Base-by-base conservation (phyloP, 1,140 invertebrate species). In the Hylyphantes graminicola region DNA sequence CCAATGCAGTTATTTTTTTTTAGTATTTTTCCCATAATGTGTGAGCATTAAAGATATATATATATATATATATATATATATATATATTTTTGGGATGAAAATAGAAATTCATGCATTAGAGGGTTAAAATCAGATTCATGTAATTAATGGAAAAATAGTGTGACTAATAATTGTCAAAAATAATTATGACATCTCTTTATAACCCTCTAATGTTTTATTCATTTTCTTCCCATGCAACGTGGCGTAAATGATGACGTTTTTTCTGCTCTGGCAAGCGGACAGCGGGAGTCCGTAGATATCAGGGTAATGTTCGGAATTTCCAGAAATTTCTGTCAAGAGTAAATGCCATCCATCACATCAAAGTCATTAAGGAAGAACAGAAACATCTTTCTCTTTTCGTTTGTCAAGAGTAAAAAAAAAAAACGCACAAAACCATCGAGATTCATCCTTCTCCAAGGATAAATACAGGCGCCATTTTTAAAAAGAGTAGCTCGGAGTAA, bases 321-420 rank as follows among this genome's bases (percentile, higher is more conserved):
- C 61, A 65, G 63, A 80, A n/a, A 80, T 50, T 80, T 70, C 64
- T 80, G 77, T 80, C 77, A 80, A 57, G 17, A 15, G 70, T 17
- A 17, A 13, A 68, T 10, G 65, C 65, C 51, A 80, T 80, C 55
- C 68, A 80, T 80, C 77, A 80, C 59, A 80, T 70, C 21, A 65
- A 67, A 70, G 55, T 70, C 77, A 80, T 80, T 80, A 80, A 35
- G 77, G n/a, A 51, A 53, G 64, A 76, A 65, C 55, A 78, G 75
- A 78, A 78, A 78, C 75, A 78, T 78, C 75, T 78, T 78, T 78
- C 75, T 78, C 67, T 17, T 50, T 70, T 21, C 15, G 9, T 19
- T n/a, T 48, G 75, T 67, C 75, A 78, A 67, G 67, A 78, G n/a
- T 67, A 13, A 54, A 65, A 78, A 55, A 78, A 78, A 67, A 50